These are phyloP conservation scores for Drosophila mimetica DNA, from an alignment of 2,888 invertebrate genomes.

Conservation along the genomic window DNA sequence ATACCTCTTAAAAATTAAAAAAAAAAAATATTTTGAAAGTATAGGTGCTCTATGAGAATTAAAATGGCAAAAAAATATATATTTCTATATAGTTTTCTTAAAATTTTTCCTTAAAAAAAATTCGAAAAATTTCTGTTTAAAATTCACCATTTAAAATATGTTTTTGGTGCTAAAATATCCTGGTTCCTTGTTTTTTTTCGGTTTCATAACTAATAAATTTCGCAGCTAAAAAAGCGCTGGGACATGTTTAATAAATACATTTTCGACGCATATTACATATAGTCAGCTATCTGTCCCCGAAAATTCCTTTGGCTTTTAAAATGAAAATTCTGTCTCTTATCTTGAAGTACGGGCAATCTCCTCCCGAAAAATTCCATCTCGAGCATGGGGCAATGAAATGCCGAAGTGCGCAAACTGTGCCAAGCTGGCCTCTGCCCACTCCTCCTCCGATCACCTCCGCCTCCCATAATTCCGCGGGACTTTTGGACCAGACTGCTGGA, in stretches of 20 bases:
- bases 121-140: too few species aligned
- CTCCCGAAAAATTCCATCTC: conserved; percentile 3
- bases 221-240: not conserved
- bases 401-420: conserved; percentile 68
- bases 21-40: too few species aligned
- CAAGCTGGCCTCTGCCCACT: conserved; percentile 41
- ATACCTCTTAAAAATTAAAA: too few species aligned
- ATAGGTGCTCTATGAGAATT: too few species aligned
- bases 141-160: too few species aligned
- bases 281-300: not conserved
- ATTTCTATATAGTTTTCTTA: too few species aligned
- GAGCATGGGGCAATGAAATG: conserved; percentile 19
- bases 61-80: too few species aligned
- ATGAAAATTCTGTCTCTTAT: conserved; percentile 2
- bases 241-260: conserved; percentile 2
- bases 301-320: not conserved
- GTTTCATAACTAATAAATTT: too few species aligned
- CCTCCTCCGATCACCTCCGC: conserved; percentile 2
- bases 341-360: conserved; percentile 14
- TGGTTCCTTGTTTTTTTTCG: too few species aligned
- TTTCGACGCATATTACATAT: conserved; percentile 1
- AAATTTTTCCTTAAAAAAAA: too few species aligned
- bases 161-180: too few species aligned
- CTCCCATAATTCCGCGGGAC: conserved; percentile 3
- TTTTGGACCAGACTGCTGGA: conserved; percentile 15